These are phyloP conservation scores for Hyperoplus immaculatus DNA, from an alignment of 2,797 vertebrate genomes.

Conservation along the genomic window DNA sequence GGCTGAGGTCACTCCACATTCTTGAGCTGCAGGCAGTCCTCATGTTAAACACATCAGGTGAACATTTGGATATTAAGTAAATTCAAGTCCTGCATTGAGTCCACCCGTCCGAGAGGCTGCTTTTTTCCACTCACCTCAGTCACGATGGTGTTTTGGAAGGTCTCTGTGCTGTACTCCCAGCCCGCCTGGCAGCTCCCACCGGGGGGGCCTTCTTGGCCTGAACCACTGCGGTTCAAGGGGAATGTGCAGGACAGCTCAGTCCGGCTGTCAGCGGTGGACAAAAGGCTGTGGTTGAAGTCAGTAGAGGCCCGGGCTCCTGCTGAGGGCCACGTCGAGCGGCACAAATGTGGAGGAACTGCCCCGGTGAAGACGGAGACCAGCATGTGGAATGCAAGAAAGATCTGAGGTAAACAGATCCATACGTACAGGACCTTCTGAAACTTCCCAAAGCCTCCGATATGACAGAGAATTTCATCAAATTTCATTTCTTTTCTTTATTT, in stretches of 20 bases:
- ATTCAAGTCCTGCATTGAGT: neutral
- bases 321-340: conserved; percentile 48
- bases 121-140: conserved; percentile 77
- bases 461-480: conserved; percentile 78
- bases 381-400: conserved; percentile 84
- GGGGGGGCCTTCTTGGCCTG: neutral
- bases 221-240: conserved; percentile 60
- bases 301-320: neutral
- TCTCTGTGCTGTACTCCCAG: conserved; percentile 81
- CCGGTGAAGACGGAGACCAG: conserved; percentile 81
- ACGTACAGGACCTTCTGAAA: conserved; percentile 83
- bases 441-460: conserved; percentile 82
- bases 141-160: conserved; percentile 76
- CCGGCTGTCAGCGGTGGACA: neutral
- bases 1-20: conserved; percentile 16
- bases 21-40: conserved; percentile 11
- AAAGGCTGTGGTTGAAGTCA: conserved; percentile 58
- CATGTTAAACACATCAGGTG: conserved; percentile 16
- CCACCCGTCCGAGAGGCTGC: neutral
- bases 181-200: conserved; percentile 61
- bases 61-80: neutral
- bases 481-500: conserved; percentile 55
- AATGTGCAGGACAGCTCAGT: conserved; percentile 46
- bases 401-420: conserved; percentile 84
- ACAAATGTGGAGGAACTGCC: conserved; percentile 79